A percentile compares a stretch with the other conserved stretches of the same genome.
Conservation (phyloP, 2,888 invertebrate genomes). For the Leptinotarsa juncta region DNA sequence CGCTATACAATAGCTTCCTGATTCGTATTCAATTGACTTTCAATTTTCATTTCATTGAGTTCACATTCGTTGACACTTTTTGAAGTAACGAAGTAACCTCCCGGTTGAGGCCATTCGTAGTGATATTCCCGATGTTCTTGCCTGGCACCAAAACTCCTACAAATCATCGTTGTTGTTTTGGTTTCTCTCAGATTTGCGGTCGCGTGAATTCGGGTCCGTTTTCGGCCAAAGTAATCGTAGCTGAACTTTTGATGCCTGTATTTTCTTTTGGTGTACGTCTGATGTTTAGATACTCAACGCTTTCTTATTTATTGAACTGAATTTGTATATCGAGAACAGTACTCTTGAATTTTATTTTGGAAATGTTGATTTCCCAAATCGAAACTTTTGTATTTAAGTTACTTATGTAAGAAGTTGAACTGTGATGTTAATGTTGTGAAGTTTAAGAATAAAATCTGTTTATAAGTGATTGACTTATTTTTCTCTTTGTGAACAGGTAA, state of each 20-base stretch:
- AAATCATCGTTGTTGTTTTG: background rate
- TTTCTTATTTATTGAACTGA: slow-evolving; percentile 9
- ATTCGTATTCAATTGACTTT: no score
- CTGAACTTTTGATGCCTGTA: slow-evolving; percentile 9
- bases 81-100: no score
- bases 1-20: no score
- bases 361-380: slow-evolving; percentile 18
- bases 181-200: background rate
- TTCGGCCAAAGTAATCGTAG: background rate
- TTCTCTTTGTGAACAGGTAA: no score
- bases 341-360: slow-evolving; percentile 1
- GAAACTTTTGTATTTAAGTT: slow-evolving; percentile 33
- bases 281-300: slow-evolving; percentile 13
- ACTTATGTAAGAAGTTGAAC: slow-evolving; percentile 54
- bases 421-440: slow-evolving; percentile 55
- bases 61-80: no score
- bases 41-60: no score
- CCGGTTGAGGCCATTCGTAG: no score
- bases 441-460: slow-evolving; percentile 46
- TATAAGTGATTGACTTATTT: slow-evolving; percentile 33
- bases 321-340: background rate
- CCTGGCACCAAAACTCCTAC: background rate
- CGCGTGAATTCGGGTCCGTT: background rate
- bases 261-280: slow-evolving; percentile 5
- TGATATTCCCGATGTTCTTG: no score